Conservation (phyloP, 2,113 vertebrate species). For the Hippocampus mohnikei region DNA sequence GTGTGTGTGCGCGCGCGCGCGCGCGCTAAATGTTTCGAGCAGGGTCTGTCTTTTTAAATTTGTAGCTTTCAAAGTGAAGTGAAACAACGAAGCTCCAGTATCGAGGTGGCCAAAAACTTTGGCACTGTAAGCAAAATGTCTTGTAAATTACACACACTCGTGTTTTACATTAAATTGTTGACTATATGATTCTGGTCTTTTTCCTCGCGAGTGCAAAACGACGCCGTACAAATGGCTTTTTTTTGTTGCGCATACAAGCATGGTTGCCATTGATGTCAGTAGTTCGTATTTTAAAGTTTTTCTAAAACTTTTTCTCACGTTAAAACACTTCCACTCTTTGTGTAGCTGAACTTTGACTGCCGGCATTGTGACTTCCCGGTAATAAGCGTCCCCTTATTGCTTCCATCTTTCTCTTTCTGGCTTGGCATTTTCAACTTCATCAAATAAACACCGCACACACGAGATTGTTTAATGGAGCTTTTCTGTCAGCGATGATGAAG, state of each 20-base stretch:
- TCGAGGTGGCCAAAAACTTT: not conserved
- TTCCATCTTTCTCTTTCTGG: not conserved
- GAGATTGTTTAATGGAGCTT: slow-evolving; percentile 11
- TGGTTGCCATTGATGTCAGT: too few relatives aligned
- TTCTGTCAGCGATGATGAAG: slow-evolving; percentile 4
- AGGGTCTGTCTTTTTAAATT: not conserved
- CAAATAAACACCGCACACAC: slow-evolving; percentile 8
- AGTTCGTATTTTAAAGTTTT: too few relatives aligned
- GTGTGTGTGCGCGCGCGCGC: too few relatives aligned
- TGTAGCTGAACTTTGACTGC: too few relatives aligned
- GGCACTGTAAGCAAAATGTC: not conserved
- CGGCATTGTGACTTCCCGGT: too few relatives aligned
- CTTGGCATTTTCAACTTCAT: not conserved
- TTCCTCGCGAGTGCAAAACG: not conserved
- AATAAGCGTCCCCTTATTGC: not conserved
- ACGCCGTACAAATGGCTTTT: not conserved
- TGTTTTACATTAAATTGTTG: not conserved
- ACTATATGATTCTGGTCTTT: not conserved
- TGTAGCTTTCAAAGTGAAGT: not conserved
- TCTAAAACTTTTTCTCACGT: not conserved
- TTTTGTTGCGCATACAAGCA: too few relatives aligned
- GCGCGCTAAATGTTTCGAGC: too few relatives aligned
- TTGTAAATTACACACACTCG: not conserved
- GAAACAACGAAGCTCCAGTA: not conserved
- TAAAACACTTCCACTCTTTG: not conserved